These are phyloP conservation scores for Drosophila tsacasi DNA, from an alignment of 1,140 invertebrate genomes.

Conservation along the genomic window DNA sequence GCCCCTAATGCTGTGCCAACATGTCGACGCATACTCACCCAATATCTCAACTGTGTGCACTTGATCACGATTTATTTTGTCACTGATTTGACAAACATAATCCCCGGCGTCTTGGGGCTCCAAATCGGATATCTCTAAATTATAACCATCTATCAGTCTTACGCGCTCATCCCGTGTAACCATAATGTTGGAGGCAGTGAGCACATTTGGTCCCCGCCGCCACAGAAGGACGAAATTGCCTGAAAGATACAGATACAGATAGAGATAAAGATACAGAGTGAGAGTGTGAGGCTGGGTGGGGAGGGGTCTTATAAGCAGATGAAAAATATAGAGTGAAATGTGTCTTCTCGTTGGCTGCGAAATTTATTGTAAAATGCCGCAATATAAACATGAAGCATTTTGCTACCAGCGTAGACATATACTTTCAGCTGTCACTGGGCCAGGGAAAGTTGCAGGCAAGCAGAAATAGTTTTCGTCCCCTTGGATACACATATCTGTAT, in stretches of 20 bases:
- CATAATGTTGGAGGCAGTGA: slow-evolving; percentile 90
- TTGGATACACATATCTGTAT: slow-evolving; percentile 48
- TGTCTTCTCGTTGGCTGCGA: slow-evolving; percentile 50
- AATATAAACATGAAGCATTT: slow-evolving; percentile 73
- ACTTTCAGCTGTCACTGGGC: slow-evolving; percentile 62
- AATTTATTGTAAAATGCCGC: slow-evolving; percentile 78
- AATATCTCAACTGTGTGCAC: slow-evolving; percentile 85
- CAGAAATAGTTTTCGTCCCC: slow-evolving; percentile 53
- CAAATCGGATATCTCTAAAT: slow-evolving; percentile 89
- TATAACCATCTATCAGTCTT: slow-evolving; percentile 89
- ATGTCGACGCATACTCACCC: slow-evolving; percentile 72
- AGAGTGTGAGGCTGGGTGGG: background rate
- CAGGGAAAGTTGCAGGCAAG: slow-evolving; percentile 27
- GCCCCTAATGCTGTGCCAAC: slow-evolving; percentile 40
- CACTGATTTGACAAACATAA: slow-evolving; percentile 90
- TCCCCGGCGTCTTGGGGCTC: slow-evolving; percentile 85
- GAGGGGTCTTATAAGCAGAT: slow-evolving; percentile 27
- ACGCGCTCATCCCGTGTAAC: slow-evolving; percentile 89
- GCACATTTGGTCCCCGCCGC: slow-evolving; percentile 88
- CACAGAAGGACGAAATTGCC: slow-evolving; percentile 89
- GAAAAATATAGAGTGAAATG: slow-evolving; percentile 51
- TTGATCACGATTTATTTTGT: slow-evolving; percentile 88
- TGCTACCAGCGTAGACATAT: slow-evolving; percentile 43
- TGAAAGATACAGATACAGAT: slow-evolving; percentile 70
- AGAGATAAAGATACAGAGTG: slow-evolving; percentile 11